Conservation (phyloP, 2,888 invertebrate genomes). For the Xanthorhoe spadicearia region DNA sequence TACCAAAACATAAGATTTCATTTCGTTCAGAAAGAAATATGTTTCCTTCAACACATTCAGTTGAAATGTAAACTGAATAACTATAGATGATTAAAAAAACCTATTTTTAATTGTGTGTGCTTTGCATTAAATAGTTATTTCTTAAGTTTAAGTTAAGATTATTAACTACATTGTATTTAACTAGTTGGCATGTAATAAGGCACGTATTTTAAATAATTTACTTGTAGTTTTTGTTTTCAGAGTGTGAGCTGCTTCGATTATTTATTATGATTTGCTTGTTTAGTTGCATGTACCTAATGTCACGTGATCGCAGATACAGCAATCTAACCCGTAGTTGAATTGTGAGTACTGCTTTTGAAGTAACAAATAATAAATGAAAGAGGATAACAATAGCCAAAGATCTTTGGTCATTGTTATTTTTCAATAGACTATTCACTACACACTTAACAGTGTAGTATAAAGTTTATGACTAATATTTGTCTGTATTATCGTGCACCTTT, state of each 20-base stretch:
- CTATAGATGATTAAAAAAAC: too few species aligned
- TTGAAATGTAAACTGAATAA: too few species aligned
- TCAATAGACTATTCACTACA: background rate
- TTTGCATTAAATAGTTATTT: background rate
- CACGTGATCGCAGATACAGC: conserved; percentile 58
- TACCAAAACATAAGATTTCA: too few species aligned
- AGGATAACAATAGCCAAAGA: too few species aligned
- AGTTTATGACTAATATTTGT: too few species aligned
- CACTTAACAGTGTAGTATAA: too few species aligned
- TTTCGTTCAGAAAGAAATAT: too few species aligned
- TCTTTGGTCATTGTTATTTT: background rate
- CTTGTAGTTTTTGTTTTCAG: conserved; percentile 60
- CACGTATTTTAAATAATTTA: conserved; percentile 33
- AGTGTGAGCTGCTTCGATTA: conserved; percentile 66
- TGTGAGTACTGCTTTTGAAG: conserved; percentile 64
- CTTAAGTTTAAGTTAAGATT: background rate
- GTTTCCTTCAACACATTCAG: too few species aligned
- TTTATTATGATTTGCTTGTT: conserved; percentile 71
- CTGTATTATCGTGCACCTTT: background rate
- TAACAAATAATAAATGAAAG: background rate
- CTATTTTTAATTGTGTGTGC: background rate
- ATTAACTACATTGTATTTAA: background rate
- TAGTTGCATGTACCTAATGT: conserved; percentile 76
- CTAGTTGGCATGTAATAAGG: conserved; percentile 10
- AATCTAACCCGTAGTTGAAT: conserved; percentile 54